Evolutionary conservation across 1,140 invertebrate genomes (phyloP).

Genomic region (Alviniconcha marisindica): DNA sequence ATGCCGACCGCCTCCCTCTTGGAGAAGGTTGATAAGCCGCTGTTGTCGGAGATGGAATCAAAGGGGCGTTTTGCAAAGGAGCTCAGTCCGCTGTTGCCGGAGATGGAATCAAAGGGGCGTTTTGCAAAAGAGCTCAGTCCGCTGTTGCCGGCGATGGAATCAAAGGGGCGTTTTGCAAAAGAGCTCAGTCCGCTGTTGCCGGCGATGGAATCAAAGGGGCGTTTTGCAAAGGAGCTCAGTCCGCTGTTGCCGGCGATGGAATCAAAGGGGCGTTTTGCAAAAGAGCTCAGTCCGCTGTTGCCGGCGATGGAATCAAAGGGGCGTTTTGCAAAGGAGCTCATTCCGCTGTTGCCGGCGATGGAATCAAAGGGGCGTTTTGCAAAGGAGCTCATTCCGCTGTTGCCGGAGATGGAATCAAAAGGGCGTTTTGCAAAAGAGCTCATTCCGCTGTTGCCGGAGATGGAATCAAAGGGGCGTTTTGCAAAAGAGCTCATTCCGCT

Average conservation of each 20-base stretch:
- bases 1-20: conserved; percentile 3
- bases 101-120: background rate
- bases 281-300: conserved; percentile 40
- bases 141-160: conserved; percentile 2
- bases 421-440: conserved; percentile 21
- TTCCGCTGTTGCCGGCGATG: conserved; percentile 18
- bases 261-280: conserved; percentile 47
- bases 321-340: conserved; percentile 31
- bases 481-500: conserved; percentile 38
- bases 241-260: conserved; percentile 37
- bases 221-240: conserved; percentile 38
- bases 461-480: conserved; percentile 42
- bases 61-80: conserved; percentile 23
- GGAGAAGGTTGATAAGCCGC: conserved; percentile 7
- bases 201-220: conserved; percentile 43
- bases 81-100: background rate
- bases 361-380: conserved; percentile 29
- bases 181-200: conserved; percentile 9
- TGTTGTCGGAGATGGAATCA: conserved; percentile 23
- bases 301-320: conserved; percentile 48
- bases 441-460: conserved; percentile 2
- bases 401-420: conserved; percentile 32
- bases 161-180: conserved; percentile 27
- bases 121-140: background rate
- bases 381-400: conserved; percentile 4